phyloP scores from a whole-genome alignment of 2,797 vertebrate species.

The Urophycis tenuis region DNA sequence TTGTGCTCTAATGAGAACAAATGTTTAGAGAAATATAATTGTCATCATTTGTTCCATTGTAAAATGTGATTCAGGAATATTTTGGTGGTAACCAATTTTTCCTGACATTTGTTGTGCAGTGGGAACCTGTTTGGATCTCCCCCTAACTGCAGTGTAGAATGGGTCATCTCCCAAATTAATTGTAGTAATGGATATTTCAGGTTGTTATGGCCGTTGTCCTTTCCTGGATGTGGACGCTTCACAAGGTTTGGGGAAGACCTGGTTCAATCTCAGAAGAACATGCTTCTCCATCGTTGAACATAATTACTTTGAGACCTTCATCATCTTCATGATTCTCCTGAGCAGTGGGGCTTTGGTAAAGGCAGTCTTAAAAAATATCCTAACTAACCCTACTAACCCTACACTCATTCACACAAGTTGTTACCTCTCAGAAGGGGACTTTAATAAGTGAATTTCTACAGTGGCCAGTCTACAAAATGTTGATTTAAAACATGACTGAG shows the following conservation, averaged over 20 bases:
- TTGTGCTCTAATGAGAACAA: too few relatives aligned
- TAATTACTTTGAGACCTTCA: conserved; percentile 93
- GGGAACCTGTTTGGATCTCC: not conserved
- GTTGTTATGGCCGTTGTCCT: conserved; percentile 79
- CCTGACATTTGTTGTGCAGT: not conserved
- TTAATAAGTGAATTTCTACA: too few relatives aligned
- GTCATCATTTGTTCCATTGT: too few relatives aligned
- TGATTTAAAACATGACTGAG: too few relatives aligned
- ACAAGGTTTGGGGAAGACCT: conserved; percentile 69
- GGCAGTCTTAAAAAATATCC: not conserved
- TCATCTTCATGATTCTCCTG: conserved; percentile 96
- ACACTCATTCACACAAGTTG: too few relatives aligned
- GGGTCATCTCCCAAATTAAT: too few relatives aligned
- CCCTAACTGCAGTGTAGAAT: too few relatives aligned
- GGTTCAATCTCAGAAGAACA: conserved; percentile 82
- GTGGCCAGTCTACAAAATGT: too few relatives aligned
- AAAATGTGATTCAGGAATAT: too few relatives aligned
- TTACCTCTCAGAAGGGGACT: too few relatives aligned
- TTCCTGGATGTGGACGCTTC: conserved; percentile 77
- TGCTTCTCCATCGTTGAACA: conserved; percentile 90
- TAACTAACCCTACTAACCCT: not conserved
- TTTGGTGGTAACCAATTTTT: not conserved
- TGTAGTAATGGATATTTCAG: conserved; percentile 52
- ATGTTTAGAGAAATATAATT: too few relatives aligned
- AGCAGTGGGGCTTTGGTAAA: conserved; percentile 90